Base-by-base conservation (phyloP, 2,888 invertebrate species). In the Cheilosia pagana region DNA sequence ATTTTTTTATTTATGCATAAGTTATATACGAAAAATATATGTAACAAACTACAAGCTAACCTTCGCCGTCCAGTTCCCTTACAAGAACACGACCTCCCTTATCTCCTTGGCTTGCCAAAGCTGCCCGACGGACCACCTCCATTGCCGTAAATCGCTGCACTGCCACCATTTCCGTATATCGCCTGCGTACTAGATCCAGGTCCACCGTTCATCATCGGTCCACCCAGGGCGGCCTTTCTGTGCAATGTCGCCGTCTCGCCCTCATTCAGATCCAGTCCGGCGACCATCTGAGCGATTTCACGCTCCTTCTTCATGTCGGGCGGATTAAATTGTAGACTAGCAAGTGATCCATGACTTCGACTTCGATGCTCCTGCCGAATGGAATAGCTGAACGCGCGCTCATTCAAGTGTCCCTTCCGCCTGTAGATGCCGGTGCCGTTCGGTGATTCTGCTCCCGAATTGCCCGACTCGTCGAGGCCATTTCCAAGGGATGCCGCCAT, bases 351-450 rank as follows among this genome's bases (percentile, higher is more conserved):
- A 91, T 98, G 98, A 89, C 97, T 98, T 83, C 98, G 94, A 90
- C 97, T 97, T 87, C 98, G 94, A 90, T 98, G 98, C 91, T 98
- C 98, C 91, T 98, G 98, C 75, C 98, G 93, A 90, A 98, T 98
- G 88, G 98, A 98, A 92, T 98, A 98, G 74, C 97, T 97, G 90
- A 98, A 98, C 25, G 98, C 98, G 65, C 98, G 93, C 91, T 98
- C 98, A 92, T 98, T 98, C 87, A 98, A 92, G 89, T 98, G 98
- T 0, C 98, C 98, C 89, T 98, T 97, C 90, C 97, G 96, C 88
- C 96, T 93, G 90, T 98, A 98, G 86, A 98, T 97, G n/a, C 96
- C 96, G 0, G 96, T 95, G 63, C 97, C 94, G 0, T 94, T 94
- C 0, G 94, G 93, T 72, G 94, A 94, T 65, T 92, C 92, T 16